phyloP scores from a whole-genome alignment of 2,888 invertebrate genomes.

The Drosophila mettleri region DNA sequence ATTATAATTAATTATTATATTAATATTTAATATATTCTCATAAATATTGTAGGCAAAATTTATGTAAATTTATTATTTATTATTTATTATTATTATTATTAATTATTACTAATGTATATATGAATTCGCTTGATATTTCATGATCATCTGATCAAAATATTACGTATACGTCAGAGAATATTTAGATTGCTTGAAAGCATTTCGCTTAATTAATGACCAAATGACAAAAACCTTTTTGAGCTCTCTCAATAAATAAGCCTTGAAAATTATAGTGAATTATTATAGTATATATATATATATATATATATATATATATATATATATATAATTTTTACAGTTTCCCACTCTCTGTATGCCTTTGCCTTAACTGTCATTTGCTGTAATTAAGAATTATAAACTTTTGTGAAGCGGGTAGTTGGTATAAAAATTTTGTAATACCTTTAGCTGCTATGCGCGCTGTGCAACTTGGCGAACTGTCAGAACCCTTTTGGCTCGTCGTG shows the following conservation, averaged over 20 bases:
- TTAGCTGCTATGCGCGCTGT: conserved; percentile 11
- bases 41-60: no score
- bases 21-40: no score
- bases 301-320: neutral
- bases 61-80: no score
- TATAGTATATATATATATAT: neutral
- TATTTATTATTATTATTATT: no score
- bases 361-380: conserved; percentile 5
- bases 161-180: neutral
- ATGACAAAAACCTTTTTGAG: neutral
- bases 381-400: conserved; percentile 61
- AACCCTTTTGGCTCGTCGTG: conserved; percentile 21
- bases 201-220: neutral
- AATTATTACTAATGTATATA: no score
- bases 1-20: no score
- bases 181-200: no score
- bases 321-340: neutral
- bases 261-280: no score
- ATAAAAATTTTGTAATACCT: conserved; percentile 30
- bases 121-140: no score
- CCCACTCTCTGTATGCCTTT: neutral
- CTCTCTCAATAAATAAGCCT: neutral
- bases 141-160: neutral
- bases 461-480: conserved; percentile 22
- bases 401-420: conserved; percentile 6